A percentile compares a stretch with the other conserved stretches of the same genome.
Conservation (phyloP, 2,113 vertebrate genomes). For the Coturnix japonica region DNA sequence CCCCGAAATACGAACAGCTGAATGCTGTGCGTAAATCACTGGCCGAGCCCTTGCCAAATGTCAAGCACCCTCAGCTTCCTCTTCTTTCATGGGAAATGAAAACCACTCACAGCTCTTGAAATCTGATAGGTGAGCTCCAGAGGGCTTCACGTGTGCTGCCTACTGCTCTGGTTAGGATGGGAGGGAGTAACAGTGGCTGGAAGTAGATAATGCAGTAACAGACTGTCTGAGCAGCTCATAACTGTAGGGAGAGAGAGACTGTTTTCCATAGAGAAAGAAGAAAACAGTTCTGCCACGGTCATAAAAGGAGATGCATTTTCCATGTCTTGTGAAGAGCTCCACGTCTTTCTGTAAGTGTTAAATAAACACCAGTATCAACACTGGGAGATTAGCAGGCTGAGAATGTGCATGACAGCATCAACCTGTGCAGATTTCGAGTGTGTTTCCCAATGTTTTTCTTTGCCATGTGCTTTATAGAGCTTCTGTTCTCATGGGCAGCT, state of each 20-base stretch:
- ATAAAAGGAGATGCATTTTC: neutral
- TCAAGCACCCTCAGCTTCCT: neutral
- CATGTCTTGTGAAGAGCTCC: neutral
- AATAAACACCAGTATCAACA: neutral
- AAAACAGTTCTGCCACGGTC: neutral
- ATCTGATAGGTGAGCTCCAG: neutral
- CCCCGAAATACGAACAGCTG: neutral
- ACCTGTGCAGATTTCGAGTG: neutral
- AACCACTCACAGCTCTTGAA: neutral
- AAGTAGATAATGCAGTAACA: neutral
- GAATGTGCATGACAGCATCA: neutral
- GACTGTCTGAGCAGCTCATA: neutral
- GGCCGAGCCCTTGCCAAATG: neutral
- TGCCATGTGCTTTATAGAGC: neutral
- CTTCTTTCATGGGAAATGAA: neutral
- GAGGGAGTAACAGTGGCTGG: neutral
- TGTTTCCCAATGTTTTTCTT: conserved; percentile 53
- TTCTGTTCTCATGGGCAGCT: neutral
- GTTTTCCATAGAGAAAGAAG: conserved; percentile 8
- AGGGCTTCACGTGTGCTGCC: neutral
- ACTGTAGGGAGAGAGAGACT: neutral
- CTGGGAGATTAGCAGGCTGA: conserved; percentile 38
- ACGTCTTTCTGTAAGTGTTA: neutral
- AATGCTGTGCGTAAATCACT: neutral
- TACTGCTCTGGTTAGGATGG: rapidly evolving